Evolutionary conservation across 2,888 invertebrate species (phyloP).

Genomic region (Pyrochroa serraticornis): DNA sequence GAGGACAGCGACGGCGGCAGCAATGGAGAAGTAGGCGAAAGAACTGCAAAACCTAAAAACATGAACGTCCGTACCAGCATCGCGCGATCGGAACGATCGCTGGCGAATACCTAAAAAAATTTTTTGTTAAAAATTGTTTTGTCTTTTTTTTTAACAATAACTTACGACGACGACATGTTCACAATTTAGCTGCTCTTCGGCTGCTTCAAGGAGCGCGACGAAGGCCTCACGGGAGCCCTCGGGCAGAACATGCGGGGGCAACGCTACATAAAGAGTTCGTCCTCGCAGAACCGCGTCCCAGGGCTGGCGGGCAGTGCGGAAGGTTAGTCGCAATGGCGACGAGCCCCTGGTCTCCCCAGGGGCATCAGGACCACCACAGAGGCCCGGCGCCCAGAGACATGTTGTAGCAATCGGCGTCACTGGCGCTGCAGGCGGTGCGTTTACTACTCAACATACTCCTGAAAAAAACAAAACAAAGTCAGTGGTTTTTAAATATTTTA

Average conservation of each 20-base stretch:
- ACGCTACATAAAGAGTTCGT: constrained; percentile 83
- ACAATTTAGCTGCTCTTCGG: constrained; percentile 89
- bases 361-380: constrained; percentile 99
- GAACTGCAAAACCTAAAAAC: constrained; percentile 92
- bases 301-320: constrained; percentile 58
- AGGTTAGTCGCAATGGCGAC: constrained; percentile 55
- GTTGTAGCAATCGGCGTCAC: constrained; percentile 76
- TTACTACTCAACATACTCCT: constrained; percentile 60
- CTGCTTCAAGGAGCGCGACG: constrained; percentile 91
- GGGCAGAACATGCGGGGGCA: constrained; percentile 84
- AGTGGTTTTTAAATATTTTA: constrained; percentile 9
- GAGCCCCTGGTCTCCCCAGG: constrained; percentile 78
- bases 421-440: constrained; percentile 72
- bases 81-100: constrained; percentile 79
- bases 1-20: constrained; percentile 65
- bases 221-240: constrained; percentile 96
- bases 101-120: constrained; percentile 51
- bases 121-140: constrained; percentile 5
- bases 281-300: constrained; percentile 64
- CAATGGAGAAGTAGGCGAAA: constrained; percentile 81
- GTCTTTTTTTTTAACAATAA: constrained; percentile 22
- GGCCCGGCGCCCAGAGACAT: constrained; percentile 98
- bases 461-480: constrained; percentile 31
- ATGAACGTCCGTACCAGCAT: constrained; percentile 93
- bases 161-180: constrained; percentile 74